phyloP scores from a whole-genome alignment of 2,888 invertebrate species.

The Conchocele bisecta region DNA sequence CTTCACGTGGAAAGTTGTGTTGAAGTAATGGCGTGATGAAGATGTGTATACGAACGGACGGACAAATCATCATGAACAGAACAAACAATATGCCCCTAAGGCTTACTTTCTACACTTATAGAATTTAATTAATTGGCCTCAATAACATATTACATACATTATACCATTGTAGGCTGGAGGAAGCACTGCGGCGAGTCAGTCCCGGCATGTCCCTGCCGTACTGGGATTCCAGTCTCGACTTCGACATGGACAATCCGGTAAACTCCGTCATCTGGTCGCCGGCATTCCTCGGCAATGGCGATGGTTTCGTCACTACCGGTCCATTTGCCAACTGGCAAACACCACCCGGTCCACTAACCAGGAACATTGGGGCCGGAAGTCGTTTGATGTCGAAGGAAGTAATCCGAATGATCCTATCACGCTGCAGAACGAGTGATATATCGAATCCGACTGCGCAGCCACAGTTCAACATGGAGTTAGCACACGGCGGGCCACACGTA shows the following conservation, averaged over 20 bases:
- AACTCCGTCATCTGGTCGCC: conserved; percentile 66
- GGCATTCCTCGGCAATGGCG: conserved; percentile 68
- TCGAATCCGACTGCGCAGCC: conserved; percentile 48
- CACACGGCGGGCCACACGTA: conserved; percentile 69
- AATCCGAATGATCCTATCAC: conserved; percentile 55
- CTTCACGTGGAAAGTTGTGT: too few relatives aligned
- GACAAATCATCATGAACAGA: too few relatives aligned
- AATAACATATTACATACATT: not conserved
- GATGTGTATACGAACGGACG: too few relatives aligned
- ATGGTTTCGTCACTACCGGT: conserved; percentile 67
- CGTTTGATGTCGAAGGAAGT: conserved; percentile 56
- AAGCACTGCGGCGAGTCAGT: conserved; percentile 66
- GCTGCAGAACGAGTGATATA: conserved; percentile 51
- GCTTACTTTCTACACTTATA: too few relatives aligned
- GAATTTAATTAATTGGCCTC: too few relatives aligned
- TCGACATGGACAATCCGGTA: conserved; percentile 58
- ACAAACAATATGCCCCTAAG: too few relatives aligned
- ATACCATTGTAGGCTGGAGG: conserved; percentile 64
- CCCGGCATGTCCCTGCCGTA: conserved; percentile 67
- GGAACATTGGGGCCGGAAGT: conserved; percentile 66
- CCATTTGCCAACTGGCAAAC: conserved; percentile 73
- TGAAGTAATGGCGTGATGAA: too few relatives aligned
- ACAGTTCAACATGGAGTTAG: conserved; percentile 49
- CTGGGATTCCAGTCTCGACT: conserved; percentile 71
- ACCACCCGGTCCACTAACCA: conserved; percentile 60